Evolutionary conservation across 2,888 invertebrate genomes (phyloP).

Genomic region (Idaea biselata): DNA sequence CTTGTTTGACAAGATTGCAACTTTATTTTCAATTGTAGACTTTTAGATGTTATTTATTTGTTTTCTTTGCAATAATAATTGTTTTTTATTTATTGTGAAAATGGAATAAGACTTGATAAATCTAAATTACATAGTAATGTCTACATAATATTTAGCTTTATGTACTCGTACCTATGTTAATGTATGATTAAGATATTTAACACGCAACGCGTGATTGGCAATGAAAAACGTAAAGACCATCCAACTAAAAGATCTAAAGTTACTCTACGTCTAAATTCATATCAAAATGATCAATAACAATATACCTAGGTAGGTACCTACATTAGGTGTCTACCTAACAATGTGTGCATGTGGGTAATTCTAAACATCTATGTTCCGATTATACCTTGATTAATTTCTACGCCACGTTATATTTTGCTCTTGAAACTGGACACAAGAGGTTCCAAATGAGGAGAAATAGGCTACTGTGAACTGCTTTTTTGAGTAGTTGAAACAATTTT

Average conservation of each 20-base stretch:
- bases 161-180: constrained; percentile 5
- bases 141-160: constrained; percentile 28
- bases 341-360: too few relatives aligned
- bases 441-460: too few relatives aligned
- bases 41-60: constrained; percentile 35
- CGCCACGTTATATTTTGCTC: too few relatives aligned
- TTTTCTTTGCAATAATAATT: constrained; percentile 31
- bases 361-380: too few relatives aligned
- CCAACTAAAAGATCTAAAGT: neutral
- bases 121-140: constrained; percentile 26
- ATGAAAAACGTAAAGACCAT: constrained; percentile 1
- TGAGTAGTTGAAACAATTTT: too few relatives aligned
- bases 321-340: too few relatives aligned
- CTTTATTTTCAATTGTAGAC: constrained; percentile 42
- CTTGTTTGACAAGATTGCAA: constrained; percentile 71
- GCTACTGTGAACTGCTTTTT: too few relatives aligned
- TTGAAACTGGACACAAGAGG: too few relatives aligned
- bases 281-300: neutral
- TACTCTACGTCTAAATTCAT: neutral
- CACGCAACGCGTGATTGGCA: neutral
- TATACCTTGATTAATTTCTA: too few relatives aligned
- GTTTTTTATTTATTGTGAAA: constrained; percentile 32
- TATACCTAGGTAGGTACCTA: neutral
- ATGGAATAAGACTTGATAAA: constrained; percentile 45
- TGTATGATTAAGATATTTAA: neutral